These are phyloP conservation scores for Gadus macrocephalus DNA, from an alignment of 2,113 vertebrate genomes.

Conservation along the genomic window DNA sequence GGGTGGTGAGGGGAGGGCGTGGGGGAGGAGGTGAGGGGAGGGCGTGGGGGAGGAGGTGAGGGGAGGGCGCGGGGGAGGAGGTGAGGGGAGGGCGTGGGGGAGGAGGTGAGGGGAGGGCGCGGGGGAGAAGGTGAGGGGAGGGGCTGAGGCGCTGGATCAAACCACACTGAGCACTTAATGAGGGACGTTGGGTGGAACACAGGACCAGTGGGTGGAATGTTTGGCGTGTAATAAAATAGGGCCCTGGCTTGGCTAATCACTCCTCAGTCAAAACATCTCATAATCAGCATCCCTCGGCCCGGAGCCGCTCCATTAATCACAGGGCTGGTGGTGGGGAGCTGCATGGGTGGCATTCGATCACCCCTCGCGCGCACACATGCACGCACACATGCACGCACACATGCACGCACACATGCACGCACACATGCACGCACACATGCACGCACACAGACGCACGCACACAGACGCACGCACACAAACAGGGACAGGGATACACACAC, in stretches of 20 bases:
- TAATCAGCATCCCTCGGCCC: slow-evolving; percentile 69
- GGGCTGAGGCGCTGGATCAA: slow-evolving; percentile 47
- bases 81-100: neutral
- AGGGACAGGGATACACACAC: slow-evolving; percentile 25
- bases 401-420: slow-evolving; percentile 18
- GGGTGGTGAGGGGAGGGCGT: neutral
- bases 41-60: too few species aligned
- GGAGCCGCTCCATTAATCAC: slow-evolving; percentile 71
- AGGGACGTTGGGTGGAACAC: slow-evolving; percentile 61
- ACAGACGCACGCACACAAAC: slow-evolving; percentile 25
- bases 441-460: slow-evolving; percentile 7
- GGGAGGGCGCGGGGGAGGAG: slow-evolving; percentile 29
- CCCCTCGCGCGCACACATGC: slow-evolving; percentile 1
- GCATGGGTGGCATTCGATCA: slow-evolving; percentile 70
- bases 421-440: slow-evolving; percentile 24
- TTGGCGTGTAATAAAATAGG: slow-evolving; percentile 73
- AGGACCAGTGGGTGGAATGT: slow-evolving; percentile 66
- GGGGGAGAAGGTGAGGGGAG: slow-evolving; percentile 29
- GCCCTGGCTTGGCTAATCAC: slow-evolving; percentile 71
- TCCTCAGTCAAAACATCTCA: slow-evolving; percentile 70
- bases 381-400: slow-evolving; percentile 1
- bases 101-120: neutral
- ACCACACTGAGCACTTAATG: slow-evolving; percentile 65
- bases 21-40: slow-evolving; percentile 30
- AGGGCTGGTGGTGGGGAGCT: slow-evolving; percentile 56